Base-by-base conservation (phyloP, 2,797 vertebrate genomes). In the Spondyliosoma cantharus region DNA sequence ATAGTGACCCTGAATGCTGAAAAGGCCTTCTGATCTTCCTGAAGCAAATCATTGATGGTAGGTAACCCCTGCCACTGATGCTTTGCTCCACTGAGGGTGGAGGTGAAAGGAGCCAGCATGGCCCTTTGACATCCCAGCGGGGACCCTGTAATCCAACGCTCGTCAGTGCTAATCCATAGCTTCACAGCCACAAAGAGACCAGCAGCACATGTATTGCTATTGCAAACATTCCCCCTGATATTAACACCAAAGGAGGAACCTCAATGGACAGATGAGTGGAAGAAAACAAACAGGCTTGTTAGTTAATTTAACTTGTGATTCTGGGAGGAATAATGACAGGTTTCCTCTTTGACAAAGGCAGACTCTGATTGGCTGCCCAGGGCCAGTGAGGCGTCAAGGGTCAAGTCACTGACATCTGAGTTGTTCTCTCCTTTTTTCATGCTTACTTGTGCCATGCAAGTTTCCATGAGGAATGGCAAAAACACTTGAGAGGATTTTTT, bases 11-110 rank as follows among this genome's bases (percentile, higher is more conserved):
- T 87, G 87, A 93, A 87, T 82, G 75, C 87, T 93, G 87, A 89
- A 94, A 91, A 92, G 89, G 80, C 76, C 65, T 92, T 93, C 86
- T 95, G 94, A 94, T 95, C 93, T 94, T 93, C 93, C 93, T 76
- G 93, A 95, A 92, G 84, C 78, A 93, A 94, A 92, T 95, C 88
- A 84, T 91, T 95, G 89, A 91, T 66, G 88, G 87, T 90, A 85
- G 72, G 81, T 89, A 89, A 90, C 86, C 75, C 81, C 80, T 76
- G 78, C 84, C 71, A 80, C 86, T 71, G 84, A 89, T 86, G 86
- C 87, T 90, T 84, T 86, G 89, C 86, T 74, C 75, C 45, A 25
- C 32, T 9, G 54, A 84, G 78, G 80, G 72, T 71, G 72, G 86
- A 91, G 86, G 90, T 91, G 87, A 90, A 89, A 80, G 81, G 65